phyloP scores from a whole-genome alignment of 1,140 invertebrate genomes.

The Drosophila ohnishii region DNA sequence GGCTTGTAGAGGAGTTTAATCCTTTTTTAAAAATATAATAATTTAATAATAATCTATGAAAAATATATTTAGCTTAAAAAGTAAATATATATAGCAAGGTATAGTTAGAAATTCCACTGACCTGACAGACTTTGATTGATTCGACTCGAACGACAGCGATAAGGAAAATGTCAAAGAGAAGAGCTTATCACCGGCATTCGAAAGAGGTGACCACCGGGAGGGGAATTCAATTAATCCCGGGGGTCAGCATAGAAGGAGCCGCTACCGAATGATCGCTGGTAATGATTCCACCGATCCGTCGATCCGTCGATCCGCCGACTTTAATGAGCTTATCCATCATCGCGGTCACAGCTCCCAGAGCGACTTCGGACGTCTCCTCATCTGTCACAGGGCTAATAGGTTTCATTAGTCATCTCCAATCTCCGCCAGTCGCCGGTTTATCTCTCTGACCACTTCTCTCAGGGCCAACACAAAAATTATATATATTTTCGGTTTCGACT shows the following conservation, averaged over 20 bases:
- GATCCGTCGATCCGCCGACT: constrained; percentile 20
- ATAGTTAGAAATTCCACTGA: not conserved
- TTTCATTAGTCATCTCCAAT: constrained; percentile 79
- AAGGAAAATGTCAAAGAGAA: constrained; percentile 54
- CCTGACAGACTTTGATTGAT: constrained; percentile 45
- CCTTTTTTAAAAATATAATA: too few species aligned
- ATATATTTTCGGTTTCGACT: constrained; percentile 16
- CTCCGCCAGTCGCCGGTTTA: constrained; percentile 43
- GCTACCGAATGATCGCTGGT: constrained; percentile 49
- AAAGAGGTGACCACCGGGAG: constrained; percentile 52
- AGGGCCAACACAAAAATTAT: constrained; percentile 20
- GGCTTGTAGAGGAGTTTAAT: too few species aligned
- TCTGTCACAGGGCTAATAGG: constrained; percentile 79
- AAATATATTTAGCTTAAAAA: too few species aligned
- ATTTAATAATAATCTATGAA: too few species aligned
- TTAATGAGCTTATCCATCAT: constrained; percentile 82
- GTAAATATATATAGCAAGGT: too few species aligned
- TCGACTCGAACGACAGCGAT: constrained; percentile 36
- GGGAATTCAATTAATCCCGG: constrained; percentile 69
- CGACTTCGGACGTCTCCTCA: constrained; percentile 33
- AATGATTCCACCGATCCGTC: constrained; percentile 23
- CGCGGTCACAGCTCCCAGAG: constrained; percentile 40
- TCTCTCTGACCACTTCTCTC: constrained; percentile 71
- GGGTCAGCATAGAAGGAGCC: constrained; percentile 45
- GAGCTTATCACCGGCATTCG: constrained; percentile 19